Conservation (phyloP, 2,113 vertebrate species). For the Corythoichthys haematopterus region DNA sequence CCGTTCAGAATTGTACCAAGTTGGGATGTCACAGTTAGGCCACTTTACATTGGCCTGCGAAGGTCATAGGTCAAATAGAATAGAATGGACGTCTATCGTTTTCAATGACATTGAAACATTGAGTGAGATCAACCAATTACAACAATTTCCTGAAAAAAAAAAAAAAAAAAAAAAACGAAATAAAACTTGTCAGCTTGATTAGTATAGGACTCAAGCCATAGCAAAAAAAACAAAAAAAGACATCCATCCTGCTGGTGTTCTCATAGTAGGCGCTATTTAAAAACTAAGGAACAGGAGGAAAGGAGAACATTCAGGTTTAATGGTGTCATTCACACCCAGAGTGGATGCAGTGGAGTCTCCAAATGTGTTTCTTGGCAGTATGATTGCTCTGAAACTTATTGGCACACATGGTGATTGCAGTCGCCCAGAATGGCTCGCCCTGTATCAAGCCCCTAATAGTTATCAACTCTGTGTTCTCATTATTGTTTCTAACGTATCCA, state of each 20-base stretch:
- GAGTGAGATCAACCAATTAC: too few relatives aligned
- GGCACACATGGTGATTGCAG: constrained; percentile 18
- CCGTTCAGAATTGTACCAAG: too few relatives aligned
- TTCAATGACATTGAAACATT: too few relatives aligned
- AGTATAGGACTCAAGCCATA: constrained; percentile 1
- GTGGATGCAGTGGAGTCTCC: constrained; percentile 23
- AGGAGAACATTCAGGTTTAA: constrained; percentile 37
- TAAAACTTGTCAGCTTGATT: background rate
- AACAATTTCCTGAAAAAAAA: too few relatives aligned
- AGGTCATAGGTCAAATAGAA: too few relatives aligned
- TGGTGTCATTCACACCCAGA: constrained; percentile 30
- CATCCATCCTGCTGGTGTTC: background rate
- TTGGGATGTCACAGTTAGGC: too few relatives aligned
- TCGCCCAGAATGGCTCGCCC: constrained; percentile 34
- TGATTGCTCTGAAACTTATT: constrained; percentile 35
- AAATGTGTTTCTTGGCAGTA: constrained; percentile 48
- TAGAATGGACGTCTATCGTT: too few relatives aligned
- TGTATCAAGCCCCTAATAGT: constrained; percentile 8
- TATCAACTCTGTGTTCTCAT: constrained; percentile 2
- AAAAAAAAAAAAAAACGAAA: background rate
- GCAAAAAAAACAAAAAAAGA: background rate
- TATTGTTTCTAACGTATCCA: background rate
- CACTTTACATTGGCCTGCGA: too few relatives aligned
- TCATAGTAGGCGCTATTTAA: background rate
- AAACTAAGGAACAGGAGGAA: constrained; percentile 10